Evolutionary conservation across 2,888 invertebrate species (phyloP).

Genomic region (Zaprionus obscuricornis): DNA sequence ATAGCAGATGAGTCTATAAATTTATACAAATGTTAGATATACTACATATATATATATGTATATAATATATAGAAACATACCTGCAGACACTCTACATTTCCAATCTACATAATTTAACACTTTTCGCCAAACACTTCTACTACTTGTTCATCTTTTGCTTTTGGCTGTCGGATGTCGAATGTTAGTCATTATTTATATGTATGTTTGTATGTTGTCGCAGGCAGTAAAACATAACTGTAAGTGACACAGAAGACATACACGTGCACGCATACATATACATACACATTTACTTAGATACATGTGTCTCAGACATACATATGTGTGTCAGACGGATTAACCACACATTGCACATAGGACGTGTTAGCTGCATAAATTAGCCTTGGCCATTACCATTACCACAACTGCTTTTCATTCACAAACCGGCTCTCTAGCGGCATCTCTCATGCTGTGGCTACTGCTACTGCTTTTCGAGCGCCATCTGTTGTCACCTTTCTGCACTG

Average conservation of each 20-base stretch:
- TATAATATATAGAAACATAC: too few relatives aligned
- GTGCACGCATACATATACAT: too few relatives aligned
- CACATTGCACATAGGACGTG: conserved; percentile 46
- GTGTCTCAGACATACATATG: background rate
- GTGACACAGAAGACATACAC: conserved; percentile 1
- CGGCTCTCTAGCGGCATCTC: background rate
- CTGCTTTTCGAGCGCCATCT: conserved; percentile 58
- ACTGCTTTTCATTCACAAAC: conserved; percentile 30
- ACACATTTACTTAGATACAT: too few relatives aligned
- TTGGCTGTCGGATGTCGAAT: too few relatives aligned
- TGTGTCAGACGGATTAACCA: conserved; percentile 6
- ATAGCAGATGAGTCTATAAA: background rate
- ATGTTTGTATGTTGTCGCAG: too few relatives aligned
- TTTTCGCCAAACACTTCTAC: background rate
- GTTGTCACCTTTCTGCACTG: conserved; percentile 48
- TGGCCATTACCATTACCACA: conserved; percentile 60
- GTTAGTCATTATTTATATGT: conserved; percentile 16
- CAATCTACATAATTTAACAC: too few relatives aligned
- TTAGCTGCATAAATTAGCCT: conserved; percentile 59
- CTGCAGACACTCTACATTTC: background rate
- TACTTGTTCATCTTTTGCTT: background rate
- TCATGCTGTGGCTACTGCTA: background rate
- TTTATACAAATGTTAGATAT: background rate
- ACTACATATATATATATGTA: background rate
- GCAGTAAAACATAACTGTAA: background rate